Evolutionary conservation across 1,140 invertebrate genomes (phyloP).

Genomic region (Trichomalopsis sarcophagae): DNA sequence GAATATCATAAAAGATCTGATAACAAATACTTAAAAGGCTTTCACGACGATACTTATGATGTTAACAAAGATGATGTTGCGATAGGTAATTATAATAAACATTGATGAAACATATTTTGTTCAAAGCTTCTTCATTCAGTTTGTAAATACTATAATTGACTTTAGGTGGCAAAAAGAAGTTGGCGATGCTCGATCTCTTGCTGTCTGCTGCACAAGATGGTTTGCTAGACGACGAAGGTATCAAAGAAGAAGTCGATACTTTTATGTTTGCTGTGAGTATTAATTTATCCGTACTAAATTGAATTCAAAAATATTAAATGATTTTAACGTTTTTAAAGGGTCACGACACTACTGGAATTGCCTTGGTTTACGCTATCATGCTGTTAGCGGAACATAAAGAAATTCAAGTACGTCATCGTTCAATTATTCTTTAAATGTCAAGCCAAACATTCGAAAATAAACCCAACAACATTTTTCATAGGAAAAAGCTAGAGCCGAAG

Average conservation of each 20-base stretch:
- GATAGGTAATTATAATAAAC: slow-evolving; percentile 8
- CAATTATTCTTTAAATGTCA: not conserved
- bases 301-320: slow-evolving; percentile 68
- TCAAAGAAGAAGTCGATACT: slow-evolving; percentile 88
- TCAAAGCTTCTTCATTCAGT: too few species aligned
- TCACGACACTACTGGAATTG: slow-evolving; percentile 83
- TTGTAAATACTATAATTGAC: not conserved
- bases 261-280: slow-evolving; percentile 81
- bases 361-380: slow-evolving; percentile 77
- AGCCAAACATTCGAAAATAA: not conserved
- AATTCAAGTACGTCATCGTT: slow-evolving; percentile 73
- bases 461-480: not conserved
- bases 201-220: slow-evolving; percentile 77
- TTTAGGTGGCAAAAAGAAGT: slow-evolving; percentile 73
- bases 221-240: slow-evolving; percentile 78
- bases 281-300: slow-evolving; percentile 62
- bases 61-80: not conserved
- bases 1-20: slow-evolving; percentile 53
- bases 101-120: not conserved
- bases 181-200: slow-evolving; percentile 88
- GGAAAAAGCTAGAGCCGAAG: not conserved
- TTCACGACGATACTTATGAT: not conserved
- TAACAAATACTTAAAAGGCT: slow-evolving; percentile 45
- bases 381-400: slow-evolving; percentile 77
- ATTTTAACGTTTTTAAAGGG: slow-evolving; percentile 76